Evolutionary conservation across 2,113 vertebrate species (phyloP).

Genomic region (Odobenus rosmarus): DNA sequence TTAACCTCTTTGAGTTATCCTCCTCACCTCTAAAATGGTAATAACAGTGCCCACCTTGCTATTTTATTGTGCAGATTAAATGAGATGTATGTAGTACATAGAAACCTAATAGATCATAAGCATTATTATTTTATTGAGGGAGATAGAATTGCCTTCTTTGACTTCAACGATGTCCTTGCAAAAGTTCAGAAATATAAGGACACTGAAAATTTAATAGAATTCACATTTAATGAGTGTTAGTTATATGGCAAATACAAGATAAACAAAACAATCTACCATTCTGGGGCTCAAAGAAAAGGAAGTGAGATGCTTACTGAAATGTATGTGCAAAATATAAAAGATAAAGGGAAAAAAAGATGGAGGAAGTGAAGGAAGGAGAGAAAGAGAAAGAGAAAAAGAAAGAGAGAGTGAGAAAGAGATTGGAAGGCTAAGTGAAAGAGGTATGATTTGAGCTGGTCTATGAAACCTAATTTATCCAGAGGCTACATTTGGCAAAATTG

Average conservation of each 20-base stretch:
- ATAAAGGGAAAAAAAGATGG: not conserved
- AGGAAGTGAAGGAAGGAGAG: not conserved
- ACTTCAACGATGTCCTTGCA: not conserved
- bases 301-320: not conserved
- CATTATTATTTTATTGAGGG: not conserved
- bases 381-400: too few species aligned
- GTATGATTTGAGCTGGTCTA: not conserved
- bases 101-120: not conserved
- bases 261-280: not conserved
- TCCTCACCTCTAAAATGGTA: not conserved
- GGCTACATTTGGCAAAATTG: not conserved
- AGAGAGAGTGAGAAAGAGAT: rapidly evolving
- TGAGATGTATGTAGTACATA: not conserved
- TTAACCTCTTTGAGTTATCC: not conserved
- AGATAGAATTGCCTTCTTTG: not conserved
- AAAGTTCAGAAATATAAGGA: not conserved
- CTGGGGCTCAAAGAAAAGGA: not conserved
- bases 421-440: not conserved
- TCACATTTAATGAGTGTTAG: not conserved
- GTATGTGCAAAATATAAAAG: not conserved
- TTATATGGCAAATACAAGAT: not conserved
- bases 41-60: not conserved
- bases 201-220: not conserved
- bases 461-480: not conserved
- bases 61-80: not conserved